phyloP scores from a whole-genome alignment of 2,113 vertebrate genomes.

The Oxyruncus cristatus region DNA sequence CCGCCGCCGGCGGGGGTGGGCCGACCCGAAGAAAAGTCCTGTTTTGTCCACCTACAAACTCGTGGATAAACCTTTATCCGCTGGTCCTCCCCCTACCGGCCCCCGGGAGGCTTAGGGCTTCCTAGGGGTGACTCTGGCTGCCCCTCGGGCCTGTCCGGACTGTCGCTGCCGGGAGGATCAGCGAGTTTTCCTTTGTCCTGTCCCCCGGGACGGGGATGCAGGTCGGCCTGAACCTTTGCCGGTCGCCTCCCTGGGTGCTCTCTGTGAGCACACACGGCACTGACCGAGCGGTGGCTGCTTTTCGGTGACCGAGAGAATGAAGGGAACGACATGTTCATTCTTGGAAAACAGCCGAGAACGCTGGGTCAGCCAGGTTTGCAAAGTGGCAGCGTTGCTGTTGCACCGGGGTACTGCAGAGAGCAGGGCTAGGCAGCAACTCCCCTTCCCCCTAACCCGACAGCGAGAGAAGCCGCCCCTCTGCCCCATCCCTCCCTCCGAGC shows the following conservation, averaged over 20 bases:
- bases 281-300: neutral
- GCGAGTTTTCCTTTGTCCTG: neutral
- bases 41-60: neutral
- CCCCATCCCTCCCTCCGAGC: neutral
- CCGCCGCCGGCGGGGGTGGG: neutral
- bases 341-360: neutral
- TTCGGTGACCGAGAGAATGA: neutral
- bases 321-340: fast-evolving
- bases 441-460: neutral
- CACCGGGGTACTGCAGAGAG: neutral
- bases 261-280: neutral
- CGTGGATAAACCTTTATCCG: neutral
- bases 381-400: neutral
- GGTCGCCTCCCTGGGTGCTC: neutral
- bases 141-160: too few relatives aligned
- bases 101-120: neutral
- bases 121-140: neutral
- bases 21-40: fast-evolving
- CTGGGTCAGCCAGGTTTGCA: neutral
- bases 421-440: neutral
- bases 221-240: neutral
- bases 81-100: neutral
- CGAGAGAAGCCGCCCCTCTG: neutral
- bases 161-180: neutral
- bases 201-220: neutral